Evolutionary conservation across 2,113 vertebrate genomes (phyloP), one percentile per base, ranked within the genome.

Genomic region (Oncorhynchus tshawytscha): DNA sequence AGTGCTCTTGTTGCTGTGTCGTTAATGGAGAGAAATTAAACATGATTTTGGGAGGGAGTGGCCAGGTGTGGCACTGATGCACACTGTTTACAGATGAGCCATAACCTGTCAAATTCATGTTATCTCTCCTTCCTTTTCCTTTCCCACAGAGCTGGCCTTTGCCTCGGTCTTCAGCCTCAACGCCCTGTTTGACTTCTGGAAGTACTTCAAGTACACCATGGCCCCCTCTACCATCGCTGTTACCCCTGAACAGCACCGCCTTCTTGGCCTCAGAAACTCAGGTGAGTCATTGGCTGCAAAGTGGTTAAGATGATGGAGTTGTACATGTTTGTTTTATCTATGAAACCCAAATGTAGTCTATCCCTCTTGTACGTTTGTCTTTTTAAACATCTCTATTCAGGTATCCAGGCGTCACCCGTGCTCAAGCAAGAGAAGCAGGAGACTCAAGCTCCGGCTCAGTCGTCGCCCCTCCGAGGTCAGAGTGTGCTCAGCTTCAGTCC

Each of bases 111-210:
- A 39, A 67, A n/a, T 67, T 20, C 1, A 24, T 16, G 5, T 31
- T 18, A 9, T 51, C 3, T 49, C 3, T 31, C n/a, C 24, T 64
- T 11, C 67, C 1, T 82, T 76, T 15, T 74, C 66, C 0, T 5
- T n/a, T 27, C 49, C 67, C 39, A 24, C 86, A 95, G 97, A 99
- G 29, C 91, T 98, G 24, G 95, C 87, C 0, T 77, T 99, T 24
- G 96, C 95, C 0, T 94, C 91, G 59, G 81, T 99, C 67, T 99
- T 98, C 86, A 97, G 96, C 87, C 92, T 99, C 65, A 99, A 97
- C 16, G 96, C 96, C 59, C 88, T 98, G 39, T 96, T 97, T 91
- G 96, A 99, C 86, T 98, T 99, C 89, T 99, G 97, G 97, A 94
- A 93, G 65, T 99, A 99, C 74, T 98, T 98, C 86, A 97, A 95